Evolutionary conservation across 2,797 vertebrate genomes (phyloP).

Genomic region (Dermochelys coriacea): DNA sequence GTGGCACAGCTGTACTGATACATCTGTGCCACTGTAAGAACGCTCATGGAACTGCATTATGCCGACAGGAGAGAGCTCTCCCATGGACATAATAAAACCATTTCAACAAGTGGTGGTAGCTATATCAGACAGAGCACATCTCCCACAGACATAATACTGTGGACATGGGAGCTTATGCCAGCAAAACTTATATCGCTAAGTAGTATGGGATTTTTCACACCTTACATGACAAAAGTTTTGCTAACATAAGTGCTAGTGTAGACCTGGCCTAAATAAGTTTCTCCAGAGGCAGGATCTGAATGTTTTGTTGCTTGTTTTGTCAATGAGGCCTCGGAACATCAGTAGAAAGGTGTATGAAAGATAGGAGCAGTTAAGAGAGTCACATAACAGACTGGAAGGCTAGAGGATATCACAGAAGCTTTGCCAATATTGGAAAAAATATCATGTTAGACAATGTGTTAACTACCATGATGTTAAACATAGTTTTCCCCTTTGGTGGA

Average conservation of each 20-base stretch:
- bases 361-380: neutral
- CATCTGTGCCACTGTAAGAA: no score
- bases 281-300: neutral
- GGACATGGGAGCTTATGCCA: no score
- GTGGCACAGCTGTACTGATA: no score
- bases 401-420: neutral
- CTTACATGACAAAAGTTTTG: no score
- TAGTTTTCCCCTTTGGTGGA: neutral
- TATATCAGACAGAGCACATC: no score
- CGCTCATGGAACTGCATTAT: no score
- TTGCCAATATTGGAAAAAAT: neutral
- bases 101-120: no score
- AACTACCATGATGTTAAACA: neutral
- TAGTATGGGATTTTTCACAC: no score
- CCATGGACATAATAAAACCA: no score
- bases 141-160: no score
- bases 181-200: no score
- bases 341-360: neutral
- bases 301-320: accelerated
- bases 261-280: neutral
- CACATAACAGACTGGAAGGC: neutral
- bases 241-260: no score
- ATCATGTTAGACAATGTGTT: neutral
- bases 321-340: neutral
- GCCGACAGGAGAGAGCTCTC: neutral